Base-by-base conservation (phyloP, 2,113 vertebrate genomes). In the Chionis minor region DNA sequence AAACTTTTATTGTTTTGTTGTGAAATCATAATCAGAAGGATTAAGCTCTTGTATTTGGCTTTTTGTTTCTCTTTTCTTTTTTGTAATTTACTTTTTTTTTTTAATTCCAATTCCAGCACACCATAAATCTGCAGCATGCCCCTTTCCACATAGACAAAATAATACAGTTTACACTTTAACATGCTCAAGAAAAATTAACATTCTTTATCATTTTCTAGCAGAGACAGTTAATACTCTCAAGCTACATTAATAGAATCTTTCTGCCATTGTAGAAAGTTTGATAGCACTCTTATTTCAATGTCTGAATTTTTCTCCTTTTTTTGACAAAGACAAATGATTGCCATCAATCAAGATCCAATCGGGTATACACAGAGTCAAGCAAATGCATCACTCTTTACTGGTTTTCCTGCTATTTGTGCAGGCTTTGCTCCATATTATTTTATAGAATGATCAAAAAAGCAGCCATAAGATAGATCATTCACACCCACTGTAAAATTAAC, bases 241-340 rank as follows among this genome's bases (percentile, higher is more conserved):
- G 97, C 97, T 97, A 97, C 98, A 98, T 98, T 99, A 99, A 99
- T 98, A 98, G 98, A 98, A 98, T 98, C 97, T 98, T 98, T 98
- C 98, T 98, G 97, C 97, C 86, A 98, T 96, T 98, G 98, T 98
- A 98, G 98, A 98, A 99, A 99, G 97, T 99, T 99, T 99, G 98
- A 99, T 98, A 99, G 98, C 98, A 97, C 97, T 98, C 98, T 98
- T 98, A 98, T 98, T 99, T 98, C 98, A 98, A 98, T 97, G 98
- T 98, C 97, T 98, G 97, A 94, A 98, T 98, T 98, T 98, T 98
- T 99, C 98, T 98, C 97, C 95, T 95, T 98, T 98, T 98, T 98
- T 97, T 98, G 98, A 99, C 99, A 98, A 98, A 98, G 98, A 99
- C 98, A 99, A 99, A 99, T 98, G 98, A 99, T 98, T 98, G 98